Conservation (phyloP, 1,140 invertebrate genomes). For the Ptiloglossa arizonensis region DNA sequence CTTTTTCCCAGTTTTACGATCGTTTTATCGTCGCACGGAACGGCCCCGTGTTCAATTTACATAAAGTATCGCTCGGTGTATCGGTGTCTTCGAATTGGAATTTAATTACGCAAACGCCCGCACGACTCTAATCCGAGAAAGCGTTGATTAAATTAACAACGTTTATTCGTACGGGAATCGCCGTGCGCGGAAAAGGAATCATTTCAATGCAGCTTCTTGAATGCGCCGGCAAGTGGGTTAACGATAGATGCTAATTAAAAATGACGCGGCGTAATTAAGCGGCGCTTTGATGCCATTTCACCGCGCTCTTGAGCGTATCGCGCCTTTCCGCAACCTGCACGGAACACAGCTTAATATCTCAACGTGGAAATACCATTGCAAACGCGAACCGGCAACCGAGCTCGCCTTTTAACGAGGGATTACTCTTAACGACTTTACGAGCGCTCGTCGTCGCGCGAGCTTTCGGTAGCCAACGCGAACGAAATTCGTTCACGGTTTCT, state of each 20-base stretch:
- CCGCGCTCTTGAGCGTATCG: slow-evolving; percentile 3
- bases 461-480: too few species aligned
- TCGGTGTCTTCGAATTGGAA: not conserved
- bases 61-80: not conserved
- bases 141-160: slow-evolving; percentile 11
- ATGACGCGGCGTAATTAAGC: slow-evolving; percentile 16
- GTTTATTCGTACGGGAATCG: slow-evolving; percentile 3
- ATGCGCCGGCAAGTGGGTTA: slow-evolving; percentile 5
- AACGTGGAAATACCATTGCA: not conserved
- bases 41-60: not conserved
- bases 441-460: not conserved
- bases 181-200: not conserved
- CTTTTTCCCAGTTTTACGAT: not conserved
- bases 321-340: not conserved
- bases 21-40: not conserved
- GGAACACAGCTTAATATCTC: slow-evolving; percentile 14
- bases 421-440: slow-evolving; percentile 20
- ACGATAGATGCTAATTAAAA: slow-evolving; percentile 35
- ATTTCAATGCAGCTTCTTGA: not conserved
- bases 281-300: slow-evolving; percentile 12
- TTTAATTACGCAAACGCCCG: slow-evolving; percentile 3
- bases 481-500: too few species aligned
- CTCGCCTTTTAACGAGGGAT: slow-evolving; percentile 15
- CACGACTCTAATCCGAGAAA: not conserved
- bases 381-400: not conserved